phyloP scores from a whole-genome alignment of 1,140 invertebrate genomes.

The Drosophila jambulina region DNA sequence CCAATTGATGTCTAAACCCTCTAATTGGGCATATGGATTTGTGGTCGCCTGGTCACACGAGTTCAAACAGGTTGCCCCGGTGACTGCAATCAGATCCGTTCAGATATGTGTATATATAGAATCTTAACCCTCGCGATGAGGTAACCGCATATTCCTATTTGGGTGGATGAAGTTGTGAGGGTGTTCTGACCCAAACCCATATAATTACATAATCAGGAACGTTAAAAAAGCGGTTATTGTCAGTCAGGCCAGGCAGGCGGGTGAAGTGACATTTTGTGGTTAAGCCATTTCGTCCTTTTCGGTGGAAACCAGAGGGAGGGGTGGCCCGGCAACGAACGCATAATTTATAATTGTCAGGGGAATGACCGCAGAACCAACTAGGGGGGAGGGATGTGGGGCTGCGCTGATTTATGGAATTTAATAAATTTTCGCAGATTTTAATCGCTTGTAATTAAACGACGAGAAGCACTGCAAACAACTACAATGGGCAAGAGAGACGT shows the following conservation, averaged over 20 bases:
- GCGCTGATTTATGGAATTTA: slow-evolving; percentile 81
- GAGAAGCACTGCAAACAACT: slow-evolving; percentile 14
- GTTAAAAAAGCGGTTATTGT: slow-evolving; percentile 42
- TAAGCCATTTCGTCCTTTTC: slow-evolving; percentile 66
- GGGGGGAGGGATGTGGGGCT: neutral
- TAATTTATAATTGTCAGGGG: slow-evolving; percentile 83
- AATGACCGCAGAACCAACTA: slow-evolving; percentile 39
- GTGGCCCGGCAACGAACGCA: slow-evolving; percentile 60
- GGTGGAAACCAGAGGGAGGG: neutral
- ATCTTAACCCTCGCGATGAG: slow-evolving; percentile 13
- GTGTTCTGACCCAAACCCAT: slow-evolving; percentile 16
- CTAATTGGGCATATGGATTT: slow-evolving; percentile 69
- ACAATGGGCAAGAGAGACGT: slow-evolving; percentile 4
- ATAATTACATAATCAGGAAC: slow-evolving; percentile 47
- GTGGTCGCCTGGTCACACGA: slow-evolving; percentile 32
- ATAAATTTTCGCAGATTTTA: slow-evolving; percentile 82
- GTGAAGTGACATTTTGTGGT: slow-evolving; percentile 76
- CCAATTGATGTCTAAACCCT: slow-evolving; percentile 15
- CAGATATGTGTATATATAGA: neutral
- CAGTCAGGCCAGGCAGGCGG: slow-evolving; percentile 16
- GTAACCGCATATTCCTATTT: slow-evolving; percentile 8
- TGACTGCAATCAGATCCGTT: slow-evolving; percentile 6
- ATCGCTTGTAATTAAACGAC: slow-evolving; percentile 75
- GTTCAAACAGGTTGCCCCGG: slow-evolving; percentile 57
- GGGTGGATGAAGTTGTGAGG: slow-evolving; percentile 34